Conservation (phyloP, 2,113 vertebrate genomes). For the Pandion haliaetus region DNA sequence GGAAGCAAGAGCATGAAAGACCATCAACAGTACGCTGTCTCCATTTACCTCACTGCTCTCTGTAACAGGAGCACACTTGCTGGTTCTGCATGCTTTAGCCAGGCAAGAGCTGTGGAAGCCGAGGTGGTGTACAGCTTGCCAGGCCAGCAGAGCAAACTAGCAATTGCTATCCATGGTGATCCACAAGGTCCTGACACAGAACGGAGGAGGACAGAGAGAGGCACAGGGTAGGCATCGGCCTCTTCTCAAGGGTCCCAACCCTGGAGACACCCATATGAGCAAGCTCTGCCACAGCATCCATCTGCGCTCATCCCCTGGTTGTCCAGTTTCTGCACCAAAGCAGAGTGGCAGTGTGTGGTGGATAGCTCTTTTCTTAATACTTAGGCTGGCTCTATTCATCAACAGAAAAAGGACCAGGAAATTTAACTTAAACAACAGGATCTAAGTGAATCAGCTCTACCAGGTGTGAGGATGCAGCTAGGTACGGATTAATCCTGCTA, state of each 20-base stretch:
- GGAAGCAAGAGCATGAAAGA: background rate
- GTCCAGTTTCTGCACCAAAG: background rate
- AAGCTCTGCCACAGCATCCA: background rate
- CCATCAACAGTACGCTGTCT: background rate
- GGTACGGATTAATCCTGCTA: background rate
- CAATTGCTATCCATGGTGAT: background rate
- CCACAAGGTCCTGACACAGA: background rate
- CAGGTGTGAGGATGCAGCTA: background rate
- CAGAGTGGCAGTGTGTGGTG: background rate
- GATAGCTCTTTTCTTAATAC: background rate
- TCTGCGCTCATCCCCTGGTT: background rate
- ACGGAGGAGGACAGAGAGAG: background rate
- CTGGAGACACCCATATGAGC: background rate
- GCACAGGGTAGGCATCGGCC: background rate
- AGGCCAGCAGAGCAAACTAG: background rate
- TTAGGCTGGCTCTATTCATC: background rate
- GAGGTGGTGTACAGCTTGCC: background rate
- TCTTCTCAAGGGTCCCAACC: background rate
- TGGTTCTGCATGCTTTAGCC: background rate
- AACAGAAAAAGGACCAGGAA: background rate
- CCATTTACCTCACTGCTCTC: background rate
- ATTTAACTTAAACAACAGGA: background rate
- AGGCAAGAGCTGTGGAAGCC: background rate
- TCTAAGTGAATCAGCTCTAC: background rate
- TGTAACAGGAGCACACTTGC: accelerated